Evolutionary conservation across 2,797 vertebrate species (phyloP).

Genomic region (Chaunax sp.): DNA sequence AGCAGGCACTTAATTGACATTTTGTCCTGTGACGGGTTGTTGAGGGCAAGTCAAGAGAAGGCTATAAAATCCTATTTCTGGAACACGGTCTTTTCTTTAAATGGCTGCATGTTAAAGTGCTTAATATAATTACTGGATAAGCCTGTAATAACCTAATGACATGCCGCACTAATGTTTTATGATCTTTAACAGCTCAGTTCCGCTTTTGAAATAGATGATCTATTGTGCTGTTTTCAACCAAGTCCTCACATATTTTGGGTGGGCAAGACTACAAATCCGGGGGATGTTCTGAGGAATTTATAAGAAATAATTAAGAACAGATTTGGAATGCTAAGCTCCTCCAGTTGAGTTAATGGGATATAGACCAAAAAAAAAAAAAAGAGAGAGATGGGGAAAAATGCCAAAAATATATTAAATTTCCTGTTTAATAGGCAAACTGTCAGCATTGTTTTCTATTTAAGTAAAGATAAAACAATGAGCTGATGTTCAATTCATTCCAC

Average conservation of each 20-base stretch:
- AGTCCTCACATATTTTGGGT: slow-evolving; percentile 71
- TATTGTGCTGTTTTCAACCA: slow-evolving; percentile 67
- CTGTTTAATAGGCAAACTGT: slow-evolving; percentile 58
- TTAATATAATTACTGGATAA: slow-evolving; percentile 79
- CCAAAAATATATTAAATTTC: slow-evolving; percentile 64
- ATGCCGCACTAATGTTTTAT: slow-evolving; percentile 76
- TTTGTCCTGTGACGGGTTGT: slow-evolving; percentile 55
- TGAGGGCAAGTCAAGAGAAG: slow-evolving; percentile 54
- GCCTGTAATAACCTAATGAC: slow-evolving; percentile 73
- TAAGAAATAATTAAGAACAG: slow-evolving; percentile 79
- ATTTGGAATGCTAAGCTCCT: slow-evolving; percentile 80
- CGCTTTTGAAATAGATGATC: slow-evolving; percentile 70
- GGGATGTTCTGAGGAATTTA: slow-evolving; percentile 73
- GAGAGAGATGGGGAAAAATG: slow-evolving; percentile 55
- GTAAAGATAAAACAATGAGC: slow-evolving; percentile 48
- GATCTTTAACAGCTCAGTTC: slow-evolving; percentile 75
- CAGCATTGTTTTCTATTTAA: slow-evolving; percentile 41
- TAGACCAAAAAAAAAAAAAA: slow-evolving; percentile 39
- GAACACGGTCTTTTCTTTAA: slow-evolving; percentile 56
- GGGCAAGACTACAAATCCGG: slow-evolving; percentile 63
- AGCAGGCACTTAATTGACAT: slow-evolving; percentile 61
- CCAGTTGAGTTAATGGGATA: slow-evolving; percentile 74
- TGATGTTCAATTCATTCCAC: slow-evolving; percentile 46
- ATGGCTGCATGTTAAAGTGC: slow-evolving; percentile 57
- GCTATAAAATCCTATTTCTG: slow-evolving; percentile 72